Conservation (phyloP, 2,797 vertebrate species). For the Adrianichthys oophorus region DNA sequence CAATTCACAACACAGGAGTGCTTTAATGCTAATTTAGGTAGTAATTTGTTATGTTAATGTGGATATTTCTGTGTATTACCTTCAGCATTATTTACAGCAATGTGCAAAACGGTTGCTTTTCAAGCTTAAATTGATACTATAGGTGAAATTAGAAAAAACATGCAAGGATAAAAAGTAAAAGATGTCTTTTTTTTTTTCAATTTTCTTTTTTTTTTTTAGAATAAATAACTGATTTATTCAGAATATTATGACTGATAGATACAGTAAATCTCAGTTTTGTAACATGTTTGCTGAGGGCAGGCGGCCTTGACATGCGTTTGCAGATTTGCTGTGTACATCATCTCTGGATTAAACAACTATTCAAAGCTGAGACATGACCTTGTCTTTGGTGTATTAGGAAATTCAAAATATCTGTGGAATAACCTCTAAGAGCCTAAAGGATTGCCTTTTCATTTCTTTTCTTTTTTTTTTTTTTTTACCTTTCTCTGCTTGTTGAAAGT, state of each 20-base stretch:
- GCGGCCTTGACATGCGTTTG: conserved; percentile 56
- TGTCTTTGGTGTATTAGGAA: conserved; percentile 45
- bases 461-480: conserved; percentile 25
- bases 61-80: not conserved
- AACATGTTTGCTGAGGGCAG: conserved; percentile 19
- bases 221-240: not conserved
- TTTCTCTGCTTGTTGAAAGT: conserved; percentile 19
- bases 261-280: conserved; percentile 4
- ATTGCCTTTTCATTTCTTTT: conserved; percentile 60
- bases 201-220: too few species aligned
- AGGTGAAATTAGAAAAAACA: too few species aligned
- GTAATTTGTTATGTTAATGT: not conserved
- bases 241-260: conserved; percentile 7
- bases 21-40: not conserved
- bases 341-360: conserved; percentile 61
- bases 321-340: conserved; percentile 35
- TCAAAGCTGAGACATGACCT: conserved; percentile 52
- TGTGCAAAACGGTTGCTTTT: not conserved
- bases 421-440: conserved; percentile 47
- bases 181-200: not conserved
- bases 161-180: too few species aligned
- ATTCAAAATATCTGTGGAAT: conserved; percentile 54
- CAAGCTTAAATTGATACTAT: too few species aligned
- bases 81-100: not conserved
- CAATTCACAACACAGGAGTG: not conserved